These are phyloP conservation scores for Euproctis similis DNA, from an alignment of 2,888 invertebrate genomes.

Conservation along the genomic window DNA sequence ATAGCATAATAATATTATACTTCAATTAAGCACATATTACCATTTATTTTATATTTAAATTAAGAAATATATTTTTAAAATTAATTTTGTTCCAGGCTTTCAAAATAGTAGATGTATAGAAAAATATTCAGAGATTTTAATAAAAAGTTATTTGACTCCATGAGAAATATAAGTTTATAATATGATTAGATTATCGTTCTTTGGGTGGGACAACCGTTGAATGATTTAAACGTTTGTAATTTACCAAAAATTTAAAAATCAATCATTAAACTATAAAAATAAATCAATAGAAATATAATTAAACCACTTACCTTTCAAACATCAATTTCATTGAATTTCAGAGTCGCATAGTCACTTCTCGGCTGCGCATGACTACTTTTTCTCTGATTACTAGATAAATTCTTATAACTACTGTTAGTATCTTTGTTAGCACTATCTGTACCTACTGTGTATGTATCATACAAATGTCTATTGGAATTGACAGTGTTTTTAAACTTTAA, in stretches of 20 bases:
- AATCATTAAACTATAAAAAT: too few relatives aligned
- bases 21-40: constrained; percentile 46
- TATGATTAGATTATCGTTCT: too few relatives aligned
- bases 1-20: constrained; percentile 12
- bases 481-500: constrained; percentile 75
- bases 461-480: constrained; percentile 74
- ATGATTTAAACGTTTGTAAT: neutral
- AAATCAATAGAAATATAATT: neutral
- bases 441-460: constrained; percentile 69
- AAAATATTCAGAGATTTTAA: neutral
- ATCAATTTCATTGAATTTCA: constrained; percentile 72
- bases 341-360: constrained; percentile 66
- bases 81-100: neutral
- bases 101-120: too few relatives aligned
- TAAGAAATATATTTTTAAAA: too few relatives aligned
- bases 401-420: constrained; percentile 56
- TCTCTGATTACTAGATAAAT: constrained; percentile 44
- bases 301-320: constrained; percentile 62
- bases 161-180: too few relatives aligned
- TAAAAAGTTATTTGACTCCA: too few relatives aligned
- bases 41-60: constrained; percentile 22
- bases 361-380: constrained; percentile 36
- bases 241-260: neutral
- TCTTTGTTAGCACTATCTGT: constrained; percentile 58
- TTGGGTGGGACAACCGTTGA: too few relatives aligned